Base-by-base conservation (phyloP, 2,888 invertebrate species). In the Volucella bombylans region DNA sequence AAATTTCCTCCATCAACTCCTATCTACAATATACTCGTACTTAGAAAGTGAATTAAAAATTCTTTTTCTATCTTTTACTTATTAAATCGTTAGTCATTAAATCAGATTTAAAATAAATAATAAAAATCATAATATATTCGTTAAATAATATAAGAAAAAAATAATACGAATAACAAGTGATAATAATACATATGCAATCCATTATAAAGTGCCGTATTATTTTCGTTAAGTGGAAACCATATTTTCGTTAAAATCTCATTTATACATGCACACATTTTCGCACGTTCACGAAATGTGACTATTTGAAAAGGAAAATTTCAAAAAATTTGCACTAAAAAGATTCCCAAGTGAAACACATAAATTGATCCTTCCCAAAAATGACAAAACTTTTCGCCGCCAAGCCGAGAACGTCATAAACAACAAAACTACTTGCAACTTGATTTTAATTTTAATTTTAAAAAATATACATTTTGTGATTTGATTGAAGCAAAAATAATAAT, bases 311-410 rank as follows among this genome's bases (percentile, higher is more conserved):
- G 8, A 23, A 14, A 77, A 18, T 23, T 68, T 45, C 15, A 69
- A 68, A 64, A 80, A 86, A 82, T 73, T 86, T 86, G 85, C 76
- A 80, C 81, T 77, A 77, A 82, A 72, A 47, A n/a, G 6, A 23
- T 18, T 18, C 38, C 38, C 41, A 8, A 73, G 43, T 10, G 38
- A 64, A 73, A 82, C 12, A 62, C 8, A 72, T 78, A 78, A 86
- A 86, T 85, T 82, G 67, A 78, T 82, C 78, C 82, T 86, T 78
- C 72, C 72, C 64, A 47, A 47, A 62, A 50, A 43, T 61, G 61
- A 73, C 41, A 41, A 64, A 39, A 12, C 31, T 80, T 85, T 67
- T 76, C 80, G 80, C 80, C 80, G 57, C 76, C 61, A 62, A 71
- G 68, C 68, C 64, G 6, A 31, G 6, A 31, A 31, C 31, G 6